Percentiles rank a stretch among this genome's conserved stretches.
Conservation (phyloP, 2,888 invertebrate species). For the Stenolophus ochropezus region DNA sequence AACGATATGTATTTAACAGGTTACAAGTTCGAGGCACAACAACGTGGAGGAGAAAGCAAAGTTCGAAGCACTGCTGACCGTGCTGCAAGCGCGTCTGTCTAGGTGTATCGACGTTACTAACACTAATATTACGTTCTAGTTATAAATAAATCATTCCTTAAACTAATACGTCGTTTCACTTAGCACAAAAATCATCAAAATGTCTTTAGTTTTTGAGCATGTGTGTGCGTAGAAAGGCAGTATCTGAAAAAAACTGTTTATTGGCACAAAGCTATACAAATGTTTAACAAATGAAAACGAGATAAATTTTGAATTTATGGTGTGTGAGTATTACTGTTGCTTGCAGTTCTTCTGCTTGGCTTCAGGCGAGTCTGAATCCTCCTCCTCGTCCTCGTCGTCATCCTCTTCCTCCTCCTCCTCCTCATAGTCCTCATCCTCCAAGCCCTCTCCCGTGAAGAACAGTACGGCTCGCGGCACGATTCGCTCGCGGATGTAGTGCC, state of each 20-base stretch:
- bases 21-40: constrained; percentile 43
- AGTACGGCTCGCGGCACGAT: constrained; percentile 98
- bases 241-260: constrained; percentile 59
- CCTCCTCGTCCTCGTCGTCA: constrained; percentile 79
- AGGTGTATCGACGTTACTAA: constrained; percentile 26
- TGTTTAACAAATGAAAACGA: constrained; percentile 56
- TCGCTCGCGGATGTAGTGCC: constrained; percentile 97
- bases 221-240: background rate
- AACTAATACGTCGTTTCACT: background rate
- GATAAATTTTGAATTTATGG: background rate
- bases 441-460: constrained; percentile 94
- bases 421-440: constrained; percentile 87
- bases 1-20: constrained; percentile 43
- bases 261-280: constrained; percentile 61
- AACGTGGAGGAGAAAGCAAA: constrained; percentile 27
- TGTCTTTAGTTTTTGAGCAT: background rate
- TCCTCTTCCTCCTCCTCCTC: constrained; percentile 80
- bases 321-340: constrained; percentile 67
- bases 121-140: constrained; percentile 10
- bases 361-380: constrained; percentile 73
- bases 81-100: constrained; percentile 24
- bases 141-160: background rate
- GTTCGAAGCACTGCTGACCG: constrained; percentile 28
- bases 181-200: background rate
- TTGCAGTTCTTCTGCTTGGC: constrained; percentile 71